Evolutionary conservation across 2,797 vertebrate genomes (phyloP), one percentile per base, ranked within the genome.

Genomic region (Enteromius treurensis): DNA sequence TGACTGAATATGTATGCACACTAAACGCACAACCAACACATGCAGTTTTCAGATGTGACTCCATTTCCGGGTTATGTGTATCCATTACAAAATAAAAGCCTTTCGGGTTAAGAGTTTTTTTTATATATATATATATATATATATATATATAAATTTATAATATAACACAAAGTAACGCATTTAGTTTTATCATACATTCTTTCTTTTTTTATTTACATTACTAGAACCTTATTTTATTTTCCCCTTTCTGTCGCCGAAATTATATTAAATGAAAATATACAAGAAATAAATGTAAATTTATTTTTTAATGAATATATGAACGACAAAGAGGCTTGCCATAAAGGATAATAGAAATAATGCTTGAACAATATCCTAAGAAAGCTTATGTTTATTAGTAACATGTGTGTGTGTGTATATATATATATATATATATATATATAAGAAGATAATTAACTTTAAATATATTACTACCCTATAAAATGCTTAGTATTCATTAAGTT

Each of bases 51-150:
- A 49, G 9, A 69, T 23, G 15, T 6, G 19, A 62, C 23, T 49
- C 10, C 58, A 34, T 4, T 62, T 83, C 82, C 82, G 82, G 82
- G 53, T 83, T 32, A 77, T 32, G 51, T 1, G 47, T 23, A 19
- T 21, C 40, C 5, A 26, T 26, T 77, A 71, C 76, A 83, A 71
- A 83, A 78, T 83, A 79, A 84, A 26, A 69, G 55, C 3, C 51
- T 10, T 37, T 65, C 1, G n/a, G 5, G 42, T 45, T 45, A 29
- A 42, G 3, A 42, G 23, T 4, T 23, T 40, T 34, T 23, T 29
- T 32, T 42, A n/a, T 14, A 37, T 9, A 58, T 76, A 40, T n/a
- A n/a, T n/a, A n/a, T n/a, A n/a, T n/a, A n/a, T 40, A 55, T 55
- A 29, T 23, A 37, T 58, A 40, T 9, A 37, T 58, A 9, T 55